Base-by-base conservation (phyloP, 1,140 invertebrate species). In the Frieseomelitta varia region DNA sequence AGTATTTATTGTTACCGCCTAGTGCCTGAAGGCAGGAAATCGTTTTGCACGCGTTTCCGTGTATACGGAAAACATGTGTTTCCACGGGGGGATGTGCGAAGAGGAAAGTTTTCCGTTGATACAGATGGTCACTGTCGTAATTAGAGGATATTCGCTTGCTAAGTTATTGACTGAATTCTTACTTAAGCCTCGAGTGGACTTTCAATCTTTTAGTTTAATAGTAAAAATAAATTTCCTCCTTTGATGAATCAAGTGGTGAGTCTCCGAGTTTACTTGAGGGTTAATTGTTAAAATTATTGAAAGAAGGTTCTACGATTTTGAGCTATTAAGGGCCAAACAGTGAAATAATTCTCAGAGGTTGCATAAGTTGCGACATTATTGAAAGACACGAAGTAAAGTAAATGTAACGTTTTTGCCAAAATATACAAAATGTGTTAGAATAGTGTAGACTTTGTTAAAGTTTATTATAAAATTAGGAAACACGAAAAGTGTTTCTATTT, bases 11-110 rank as follows among this genome's bases (percentile, higher is more conserved):
- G 34, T 83, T 69, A 74, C 63, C 81, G 53, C 47, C 65, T 77
- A 76, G 81, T 82, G 81, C 81, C 81, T 83, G 51, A 69, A 83
- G 81, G 81, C 81, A 83, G 81, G 71, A 74, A 55, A 68, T 76
- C 61, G 73, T 76, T 81, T 61, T n/a, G n/a, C 11, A 27, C n/a
- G 61, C 47, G 47, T 75, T 63, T 81, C 69, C 58, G 27, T 51
- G 30, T 30, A 74, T 47, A n/a, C 24, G 10, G 63, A 24, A n/a
- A 53, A 3, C 15, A 53, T 34, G n/a, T 47, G 17, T 71, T 58
- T 58, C 17, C 14, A 27, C 6, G 4, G 24, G 15, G 12, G 27
- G 55, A 68, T 11, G 11, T 24, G 34, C 27, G 34, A 4, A 24
- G 27, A 63, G 8, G n/a, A 30, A 24, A 27, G 12, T 34, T 81